Conservation (phyloP, 2,888 invertebrate species). For the Periphyllus acericola region DNA sequence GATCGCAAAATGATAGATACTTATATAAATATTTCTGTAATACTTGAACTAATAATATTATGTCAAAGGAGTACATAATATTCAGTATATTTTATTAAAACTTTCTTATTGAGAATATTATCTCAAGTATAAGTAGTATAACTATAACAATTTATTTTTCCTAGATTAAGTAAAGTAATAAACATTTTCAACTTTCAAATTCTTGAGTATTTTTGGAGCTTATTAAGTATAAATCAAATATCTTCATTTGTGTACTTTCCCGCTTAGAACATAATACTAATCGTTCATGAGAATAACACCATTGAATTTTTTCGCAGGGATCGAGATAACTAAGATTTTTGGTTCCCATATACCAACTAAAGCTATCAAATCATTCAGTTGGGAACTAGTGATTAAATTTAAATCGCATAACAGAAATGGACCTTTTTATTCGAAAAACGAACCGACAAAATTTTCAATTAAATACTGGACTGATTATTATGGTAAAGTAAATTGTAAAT, state of each 20-base stretch:
- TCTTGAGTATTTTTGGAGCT: no score
- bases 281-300: not conserved
- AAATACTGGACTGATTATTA: not conserved
- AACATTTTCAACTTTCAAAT: no score
- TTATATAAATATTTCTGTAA: no score
- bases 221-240: not conserved
- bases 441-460: conserved; percentile 16
- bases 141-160: no score
- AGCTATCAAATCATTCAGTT: not conserved
- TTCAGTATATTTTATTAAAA: no score
- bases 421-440: not conserved
- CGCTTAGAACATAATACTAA: not conserved
- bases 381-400: conserved; percentile 44
- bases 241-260: not conserved
- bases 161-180: no score
- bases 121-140: no score
- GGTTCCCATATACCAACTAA: not conserved
- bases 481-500: conserved; percentile 9
- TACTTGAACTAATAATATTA: no score
- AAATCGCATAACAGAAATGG: conserved; percentile 34
- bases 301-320: conserved; percentile 11
- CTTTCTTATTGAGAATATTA: no score
- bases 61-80: no score
- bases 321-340: not conserved
- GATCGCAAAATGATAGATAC: no score